Evolutionary conservation across 1,140 invertebrate genomes (phyloP).

Genomic region (Trichonephila clavata): DNA sequence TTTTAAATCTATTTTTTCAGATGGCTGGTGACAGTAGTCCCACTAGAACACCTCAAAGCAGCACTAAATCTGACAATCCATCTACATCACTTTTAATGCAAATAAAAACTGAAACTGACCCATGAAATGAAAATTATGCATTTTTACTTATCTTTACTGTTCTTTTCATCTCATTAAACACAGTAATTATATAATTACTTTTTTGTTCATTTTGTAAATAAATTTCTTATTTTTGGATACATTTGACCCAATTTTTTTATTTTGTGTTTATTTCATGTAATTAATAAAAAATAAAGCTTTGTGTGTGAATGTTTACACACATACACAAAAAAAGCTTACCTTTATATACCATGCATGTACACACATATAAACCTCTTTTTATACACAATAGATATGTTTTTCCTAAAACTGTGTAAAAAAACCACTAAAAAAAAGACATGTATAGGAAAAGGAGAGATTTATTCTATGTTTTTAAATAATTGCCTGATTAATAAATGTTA

Average conservation of each 20-base stretch:
- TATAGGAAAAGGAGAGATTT: too few species aligned
- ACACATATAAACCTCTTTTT: too few species aligned
- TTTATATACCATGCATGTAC: too few species aligned
- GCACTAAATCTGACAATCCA: background rate
- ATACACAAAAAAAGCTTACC: too few species aligned
- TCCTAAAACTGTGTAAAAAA: too few species aligned
- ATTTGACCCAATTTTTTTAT: background rate
- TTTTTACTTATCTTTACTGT: background rate
- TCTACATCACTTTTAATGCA: constrained; percentile 7
- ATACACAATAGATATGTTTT: too few species aligned
- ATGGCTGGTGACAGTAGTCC: constrained; percentile 38
- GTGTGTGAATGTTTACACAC: too few species aligned
- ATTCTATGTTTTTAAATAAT: too few species aligned
- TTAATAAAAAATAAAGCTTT: too few species aligned
- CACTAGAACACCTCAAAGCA: constrained; percentile 15
- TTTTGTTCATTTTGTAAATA: constrained; percentile 37
- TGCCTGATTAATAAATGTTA: too few species aligned
- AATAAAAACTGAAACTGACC: background rate
- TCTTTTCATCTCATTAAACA: background rate
- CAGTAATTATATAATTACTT: background rate
- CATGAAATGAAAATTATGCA: background rate
- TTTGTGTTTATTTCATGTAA: background rate
- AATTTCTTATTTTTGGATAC: constrained; percentile 33
- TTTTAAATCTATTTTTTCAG: background rate
- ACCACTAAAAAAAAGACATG: too few species aligned